Evolutionary conservation across 2,113 vertebrate species (phyloP), one percentile per base, ranked within the genome.

Genomic region (Pterocles burchelli): DNA sequence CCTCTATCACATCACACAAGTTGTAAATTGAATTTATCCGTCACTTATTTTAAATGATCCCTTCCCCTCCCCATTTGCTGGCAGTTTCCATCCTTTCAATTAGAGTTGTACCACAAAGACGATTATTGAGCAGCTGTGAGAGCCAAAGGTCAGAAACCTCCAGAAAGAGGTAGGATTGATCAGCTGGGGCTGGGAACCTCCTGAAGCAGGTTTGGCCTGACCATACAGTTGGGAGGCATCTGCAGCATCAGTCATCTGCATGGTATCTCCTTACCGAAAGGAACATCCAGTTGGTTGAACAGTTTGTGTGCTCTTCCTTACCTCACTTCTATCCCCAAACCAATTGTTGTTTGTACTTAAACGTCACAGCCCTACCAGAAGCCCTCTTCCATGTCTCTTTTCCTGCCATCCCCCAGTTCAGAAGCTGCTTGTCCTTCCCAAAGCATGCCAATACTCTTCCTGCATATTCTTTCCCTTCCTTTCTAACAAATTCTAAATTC

Each of bases 161-260:
- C 36, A 62, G 25, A 17, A 78, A 84, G 61, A 81, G 7, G n/a
- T 24, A 61, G 46, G 26, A 68, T 25, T 36, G 26, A n/a, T 78
- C 29, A 79, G 4, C 54, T 68, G 57, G 19, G 33, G 6, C 52
- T 73, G 41, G n/a, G 61, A 66, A 57, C 21, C 33, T 90, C 67
- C 58, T 75, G 52, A 38, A 72, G 22, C 14, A 65, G 74, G 21
- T 92, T 57, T 79, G 62, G 4, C 48, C 17, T 63, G 48, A 75
- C 34, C 17, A 0, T 33, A 6, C 29, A 12, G 38, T 65, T 76
- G 18, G 20, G 38, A 72, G 29, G 10, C 63, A 68, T 75, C 62
- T 93, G 18, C 19, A 34, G 0, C 26, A 21, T 71, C 29, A 76
- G 1, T 51, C 1, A 0, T 46, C 52, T 67, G 38, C 0, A 0